Conservation (phyloP, 2,113 vertebrate species). For the Melanerpes formicivorus region DNA sequence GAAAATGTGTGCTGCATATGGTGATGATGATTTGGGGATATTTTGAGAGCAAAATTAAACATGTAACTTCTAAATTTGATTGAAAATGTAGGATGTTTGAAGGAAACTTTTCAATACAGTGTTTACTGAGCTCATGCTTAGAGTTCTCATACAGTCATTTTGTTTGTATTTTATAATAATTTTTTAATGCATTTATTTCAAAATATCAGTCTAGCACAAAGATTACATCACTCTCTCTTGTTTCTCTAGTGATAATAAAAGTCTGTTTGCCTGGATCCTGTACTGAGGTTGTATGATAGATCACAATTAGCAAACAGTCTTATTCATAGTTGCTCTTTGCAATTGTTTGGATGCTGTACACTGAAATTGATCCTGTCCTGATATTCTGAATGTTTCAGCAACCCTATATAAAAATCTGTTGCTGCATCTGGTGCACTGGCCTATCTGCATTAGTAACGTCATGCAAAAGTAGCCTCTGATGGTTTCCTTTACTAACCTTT, state of each 20-base stretch:
- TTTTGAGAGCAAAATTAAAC: constrained; percentile 45
- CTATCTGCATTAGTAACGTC: background rate
- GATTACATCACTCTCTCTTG: background rate
- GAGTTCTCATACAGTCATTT: background rate
- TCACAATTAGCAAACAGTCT: background rate
- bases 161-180: background rate
- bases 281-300: background rate
- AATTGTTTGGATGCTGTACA: background rate
- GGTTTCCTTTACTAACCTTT: constrained; percentile 15
- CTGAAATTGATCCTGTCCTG: background rate
- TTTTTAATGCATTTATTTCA: background rate
- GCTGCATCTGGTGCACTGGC: background rate
- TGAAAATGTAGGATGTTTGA: background rate
- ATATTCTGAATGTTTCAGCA: background rate
- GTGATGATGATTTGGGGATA: constrained; percentile 12
- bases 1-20: constrained; percentile 14
- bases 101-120: background rate
- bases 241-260: background rate
- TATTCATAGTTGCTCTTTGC: background rate
- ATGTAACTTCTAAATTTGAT: background rate
- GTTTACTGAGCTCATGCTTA: background rate
- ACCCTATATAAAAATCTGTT: background rate
- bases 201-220: background rate
- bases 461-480: background rate
- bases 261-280: background rate